Conservation (phyloP, 1,140 invertebrate species). For the Drosophila ironensis region DNA sequence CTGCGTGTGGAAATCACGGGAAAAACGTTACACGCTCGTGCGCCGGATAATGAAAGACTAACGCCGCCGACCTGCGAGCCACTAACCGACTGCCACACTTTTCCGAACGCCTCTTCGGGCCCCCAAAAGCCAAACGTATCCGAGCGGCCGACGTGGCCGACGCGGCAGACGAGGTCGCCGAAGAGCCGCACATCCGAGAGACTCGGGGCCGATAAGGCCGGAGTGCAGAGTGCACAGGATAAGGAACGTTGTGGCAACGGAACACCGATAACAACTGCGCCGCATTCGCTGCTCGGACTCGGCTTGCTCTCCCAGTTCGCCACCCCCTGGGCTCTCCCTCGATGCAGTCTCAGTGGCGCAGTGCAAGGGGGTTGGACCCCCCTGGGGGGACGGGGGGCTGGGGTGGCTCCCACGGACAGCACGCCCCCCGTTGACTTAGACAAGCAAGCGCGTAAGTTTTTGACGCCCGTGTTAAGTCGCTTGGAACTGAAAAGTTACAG, state of each 20-base stretch:
- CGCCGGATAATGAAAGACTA: conserved; percentile 76
- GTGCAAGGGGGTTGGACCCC: background rate
- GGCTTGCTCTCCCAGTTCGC: background rate
- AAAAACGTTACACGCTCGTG: conserved; percentile 63
- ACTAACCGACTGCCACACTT: conserved; percentile 54
- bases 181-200: conserved; percentile 9
- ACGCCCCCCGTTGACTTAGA: conserved; percentile 49
- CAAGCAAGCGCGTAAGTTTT: conserved; percentile 76
- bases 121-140: background rate
- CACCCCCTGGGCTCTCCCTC: background rate
- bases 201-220: conserved; percentile 43
- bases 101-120: conserved; percentile 23
- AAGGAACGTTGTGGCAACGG: conserved; percentile 61
- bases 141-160: conserved; percentile 7
- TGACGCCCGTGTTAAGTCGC: conserved; percentile 71
- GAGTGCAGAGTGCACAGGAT: conserved; percentile 56
- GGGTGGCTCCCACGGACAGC: no score
- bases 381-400: no score
- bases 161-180: background rate
- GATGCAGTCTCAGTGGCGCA: conserved; percentile 49
- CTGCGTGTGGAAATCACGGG: conserved; percentile 44
- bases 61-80: conserved; percentile 30
- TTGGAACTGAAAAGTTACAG: conserved; percentile 66
- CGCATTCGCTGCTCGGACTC: background rate
- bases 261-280: conserved; percentile 64